Base-by-base conservation (phyloP, 35 echinoderm and acorn worm species). In the Apostichopus parvimensis region DNA sequence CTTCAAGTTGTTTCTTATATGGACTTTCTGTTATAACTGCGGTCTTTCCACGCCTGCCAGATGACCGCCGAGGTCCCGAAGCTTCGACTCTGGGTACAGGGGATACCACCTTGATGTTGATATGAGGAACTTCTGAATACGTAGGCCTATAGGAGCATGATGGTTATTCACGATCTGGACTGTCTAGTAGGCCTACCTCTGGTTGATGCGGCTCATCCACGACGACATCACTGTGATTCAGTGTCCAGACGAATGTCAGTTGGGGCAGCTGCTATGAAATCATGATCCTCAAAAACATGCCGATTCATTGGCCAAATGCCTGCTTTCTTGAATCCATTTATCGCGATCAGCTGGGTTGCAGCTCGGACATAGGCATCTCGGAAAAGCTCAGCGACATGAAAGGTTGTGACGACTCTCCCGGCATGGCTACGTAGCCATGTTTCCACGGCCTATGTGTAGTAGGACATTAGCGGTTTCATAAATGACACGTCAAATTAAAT, bases 401-500 rank as follows among this genome's bases (percentile, higher is more conserved):
- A 93, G 0, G 82, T 52, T 70, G 92, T 93, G 52, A 93, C 61
- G 26, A 9, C 65, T 57, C 92, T 61, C 26, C 92, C 79, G 59
- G 92, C 57, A 82, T 93, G 58, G 52, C 59, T 17, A 70, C 92
- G 80, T 86, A 93, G 53, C 92, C 82, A 93, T 84, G 21, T 56
- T 80, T 93, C 92, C 9, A 87, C 52, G 72, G 83, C 82, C 57
- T 93, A 66, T 9, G 82, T 87, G 65, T 93, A 86, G 25, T 93
- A 93, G 60, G 82, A 87, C 82, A 75, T 86, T 45, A 93, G 28
- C 59, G 92, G 92, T 93, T 85, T 73, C 92, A 93, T 93, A 15
- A 87, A 93, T 25, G 82, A 93, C 55, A 93, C 92, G 77, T 93
- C 92, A n/a, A n/a, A n/a, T n/a, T n/a, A n/a, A n/a, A n/a, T n/a